Evolutionary conservation across 2,888 invertebrate species (phyloP), one percentile per base, ranked within the genome.

Genomic region (Megaustenia siamemsis): DNA sequence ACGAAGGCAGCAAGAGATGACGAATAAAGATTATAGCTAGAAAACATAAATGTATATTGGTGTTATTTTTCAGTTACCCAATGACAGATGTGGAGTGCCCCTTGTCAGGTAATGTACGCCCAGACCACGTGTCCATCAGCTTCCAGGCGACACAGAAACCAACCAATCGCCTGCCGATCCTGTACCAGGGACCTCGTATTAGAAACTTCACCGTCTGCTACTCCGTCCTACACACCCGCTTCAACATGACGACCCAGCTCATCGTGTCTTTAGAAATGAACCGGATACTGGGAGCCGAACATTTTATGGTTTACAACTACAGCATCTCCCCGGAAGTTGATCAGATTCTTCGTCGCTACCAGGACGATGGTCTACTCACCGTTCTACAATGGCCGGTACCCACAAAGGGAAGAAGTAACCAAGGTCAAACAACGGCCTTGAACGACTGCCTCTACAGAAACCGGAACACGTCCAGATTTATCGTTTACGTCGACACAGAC

Each of bases 131-230:
- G 12, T 80, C 80, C 21, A 38, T 80, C 28, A 69, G 49, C 45
- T 69, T 53, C 28, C 21, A 76, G 8, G 1, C 0, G 21, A 66
- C 28, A 10, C 38, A 12, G 4, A 35, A 5, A 21, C 32, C 75
- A 56, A 76, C 71, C 43, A 83, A 83, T 76, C 49, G 63, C 5
- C 28, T 83, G 0, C 43, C 38, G 38, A 60, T 83, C 21, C 28
- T 56, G 1, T 83, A 83, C 32, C 82, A 76, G n/a, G 82, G 45
- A 12, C 43, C 77, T 32, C 21, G 40, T 24, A 49, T 24, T 18
- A 43, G 78, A 53, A 83, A 68, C 43, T 78, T 83, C 77, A 83
- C 83, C 18, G 83, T 83, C 21, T 83, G 83, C 56, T 78, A 77
- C 28, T 68, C 77, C 8, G 40, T 76, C 1, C 40, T 83, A 32